These are phyloP conservation scores for Matsumyia berberina DNA, from an alignment of 2,888 invertebrate genomes.

Conservation along the genomic window DNA sequence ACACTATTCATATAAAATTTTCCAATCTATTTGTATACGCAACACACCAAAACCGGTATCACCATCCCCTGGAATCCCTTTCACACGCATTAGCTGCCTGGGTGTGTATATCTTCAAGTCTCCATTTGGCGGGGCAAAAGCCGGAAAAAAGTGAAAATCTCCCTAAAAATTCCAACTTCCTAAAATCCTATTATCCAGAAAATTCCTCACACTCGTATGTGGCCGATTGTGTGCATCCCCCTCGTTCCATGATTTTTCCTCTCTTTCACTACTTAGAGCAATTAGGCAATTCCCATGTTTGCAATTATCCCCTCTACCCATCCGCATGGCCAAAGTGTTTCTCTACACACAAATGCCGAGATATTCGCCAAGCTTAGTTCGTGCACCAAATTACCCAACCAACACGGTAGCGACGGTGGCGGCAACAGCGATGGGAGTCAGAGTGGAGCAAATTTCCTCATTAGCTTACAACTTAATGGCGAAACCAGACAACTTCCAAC, in stretches of 20 bases:
- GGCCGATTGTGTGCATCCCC: background rate
- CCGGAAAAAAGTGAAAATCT: background rate
- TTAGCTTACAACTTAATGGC: slow-evolving; percentile 75
- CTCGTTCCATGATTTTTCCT: slow-evolving; percentile 18
- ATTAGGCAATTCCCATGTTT: slow-evolving; percentile 83
- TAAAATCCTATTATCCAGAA: slow-evolving; percentile 55
- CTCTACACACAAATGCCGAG: slow-evolving; percentile 25
- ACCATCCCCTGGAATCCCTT: background rate
- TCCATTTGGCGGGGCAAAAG: slow-evolving; percentile 8
- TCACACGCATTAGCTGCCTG: background rate
- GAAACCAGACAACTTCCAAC: slow-evolving; percentile 69
- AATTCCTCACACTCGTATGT: slow-evolving; percentile 42
- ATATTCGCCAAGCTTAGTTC: background rate
- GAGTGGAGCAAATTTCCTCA: slow-evolving; percentile 76
- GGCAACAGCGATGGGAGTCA: background rate
- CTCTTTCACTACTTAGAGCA: slow-evolving; percentile 78
- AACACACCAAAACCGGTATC: slow-evolving; percentile 10
- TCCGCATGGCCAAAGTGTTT: slow-evolving; percentile 52
- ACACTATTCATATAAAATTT: background rate
- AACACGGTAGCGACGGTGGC: slow-evolving; percentile 19
- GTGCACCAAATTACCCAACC: slow-evolving; percentile 62
- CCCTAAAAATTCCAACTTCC: slow-evolving; percentile 36
- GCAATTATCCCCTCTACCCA: slow-evolving; percentile 80
- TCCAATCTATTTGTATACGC: background rate
- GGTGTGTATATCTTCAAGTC: slow-evolving; percentile 15